phyloP scores from a whole-genome alignment of 2,113 vertebrate species.

The Calyptommatus sinebrachiatus region DNA sequence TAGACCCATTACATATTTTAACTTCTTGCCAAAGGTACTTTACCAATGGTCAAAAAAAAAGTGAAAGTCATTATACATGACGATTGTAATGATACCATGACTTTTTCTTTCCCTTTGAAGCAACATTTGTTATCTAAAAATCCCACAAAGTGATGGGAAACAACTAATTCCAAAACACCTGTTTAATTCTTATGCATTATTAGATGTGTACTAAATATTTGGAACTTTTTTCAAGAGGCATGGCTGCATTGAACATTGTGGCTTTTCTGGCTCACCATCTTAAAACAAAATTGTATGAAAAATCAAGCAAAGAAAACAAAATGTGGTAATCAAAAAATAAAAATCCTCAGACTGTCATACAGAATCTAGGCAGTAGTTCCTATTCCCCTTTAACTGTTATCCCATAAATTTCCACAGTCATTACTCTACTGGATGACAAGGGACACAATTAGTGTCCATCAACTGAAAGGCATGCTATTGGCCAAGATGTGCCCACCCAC shows the following conservation, averaged over 20 bases:
- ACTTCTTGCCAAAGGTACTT: background rate
- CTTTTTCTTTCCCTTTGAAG: no score
- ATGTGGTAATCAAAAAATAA: background rate
- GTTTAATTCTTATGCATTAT: background rate
- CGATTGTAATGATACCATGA: background rate
- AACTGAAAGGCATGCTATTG: no score
- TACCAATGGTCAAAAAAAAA: constrained; percentile 21
- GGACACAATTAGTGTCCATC: no score
- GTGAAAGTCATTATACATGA: constrained; percentile 3
- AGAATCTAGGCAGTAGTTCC: no score
- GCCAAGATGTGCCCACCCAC: no score
- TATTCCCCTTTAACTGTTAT: no score
- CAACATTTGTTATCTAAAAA: no score
- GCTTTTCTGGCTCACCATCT: background rate
- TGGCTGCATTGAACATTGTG: background rate
- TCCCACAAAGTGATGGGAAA: constrained; percentile 5
- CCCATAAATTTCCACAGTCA: no score
- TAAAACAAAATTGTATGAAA: background rate
- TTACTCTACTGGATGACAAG: no score
- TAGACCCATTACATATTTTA: constrained; percentile 41
- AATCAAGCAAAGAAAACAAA: background rate
- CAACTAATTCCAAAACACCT: background rate
- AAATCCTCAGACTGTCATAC: no score
- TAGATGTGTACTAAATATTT: background rate
- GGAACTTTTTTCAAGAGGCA: background rate